Base-by-base conservation (phyloP, 2,888 invertebrate genomes). In the Ischnus inquisitorius region DNA sequence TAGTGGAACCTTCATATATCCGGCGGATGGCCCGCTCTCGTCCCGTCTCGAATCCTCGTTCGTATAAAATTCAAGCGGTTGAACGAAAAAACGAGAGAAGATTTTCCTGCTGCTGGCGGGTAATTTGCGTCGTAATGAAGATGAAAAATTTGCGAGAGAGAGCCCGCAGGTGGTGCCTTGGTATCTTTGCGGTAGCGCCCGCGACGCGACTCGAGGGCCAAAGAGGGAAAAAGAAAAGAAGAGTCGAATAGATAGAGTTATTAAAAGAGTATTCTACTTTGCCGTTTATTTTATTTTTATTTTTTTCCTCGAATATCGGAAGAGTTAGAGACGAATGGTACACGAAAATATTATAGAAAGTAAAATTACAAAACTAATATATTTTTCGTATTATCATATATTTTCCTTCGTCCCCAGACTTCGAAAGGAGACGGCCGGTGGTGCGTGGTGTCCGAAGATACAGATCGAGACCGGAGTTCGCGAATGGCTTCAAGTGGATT, bases 371-470 rank as follows among this genome's bases (percentile, higher is more conserved):
- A n/a, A n/a, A n/a, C n/a, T n/a, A n/a, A n/a, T n/a, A n/a, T n/a
- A n/a, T n/a, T n/a, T n/a, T n/a, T n/a, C n/a, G n/a, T n/a, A n/a
- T n/a, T n/a, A n/a, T 8, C 5, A 39, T 19, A 41, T 46, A 41
- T 60, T 25, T 25, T 57, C 48, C 25, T 74, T 60, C 60, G 8
- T 75, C 19, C 19, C 54, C 94, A 97, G 97, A 90, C 94, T 97
- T 77, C 95, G 96, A 41, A 95, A 95, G 83, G 97, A 97, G 91
- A 94, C 94, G 79, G 96, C 95, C 14, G 96, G 97, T 1, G 97
- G 97, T 10, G 97, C 96, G 0, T 97, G 97, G 97, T 97, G 97
- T 92, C 97, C 97, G 1, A 95, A 95, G 89, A 95, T 95, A 83
- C 95, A 95, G 90, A 95, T 97, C 85, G 95, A 95, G 88, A 93